Percentiles rank a stretch among this genome's conserved stretches.
These are phyloP conservation scores for Nematolebias whitei DNA, from an alignment of 2,113 vertebrate genomes.

Conservation along the genomic window DNA sequence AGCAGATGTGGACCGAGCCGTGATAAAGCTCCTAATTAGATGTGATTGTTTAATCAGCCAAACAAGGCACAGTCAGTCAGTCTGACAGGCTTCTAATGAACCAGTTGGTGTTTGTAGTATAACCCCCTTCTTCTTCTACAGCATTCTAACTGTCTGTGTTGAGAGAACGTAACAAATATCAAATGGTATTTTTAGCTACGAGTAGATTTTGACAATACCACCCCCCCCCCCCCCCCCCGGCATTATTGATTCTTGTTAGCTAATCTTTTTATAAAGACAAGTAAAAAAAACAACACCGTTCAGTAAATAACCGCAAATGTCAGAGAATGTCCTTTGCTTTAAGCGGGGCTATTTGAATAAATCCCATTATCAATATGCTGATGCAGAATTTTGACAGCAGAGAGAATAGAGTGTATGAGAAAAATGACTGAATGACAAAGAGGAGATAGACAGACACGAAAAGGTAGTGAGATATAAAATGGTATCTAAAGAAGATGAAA, in stretches of 20 bases:
- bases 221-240: no score
- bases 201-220: background rate
- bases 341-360: conserved; percentile 68
- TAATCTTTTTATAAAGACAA: conserved; percentile 15
- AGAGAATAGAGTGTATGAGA: background rate
- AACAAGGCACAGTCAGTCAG: conserved; percentile 51
- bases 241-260: no score
- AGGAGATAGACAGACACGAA: conserved; percentile 38
- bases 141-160: background rate
- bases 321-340: conserved; percentile 58
- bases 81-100: conserved; percentile 52
- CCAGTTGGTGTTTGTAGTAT: conserved; percentile 50
- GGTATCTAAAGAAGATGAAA: conserved; percentile 57
- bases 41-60: conserved; percentile 60
- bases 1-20: conserved; percentile 39
- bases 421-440: conserved; percentile 60
- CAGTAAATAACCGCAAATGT: conserved; percentile 44
- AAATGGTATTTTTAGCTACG: no score
- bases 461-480: conserved; percentile 55
- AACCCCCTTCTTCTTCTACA: background rate
- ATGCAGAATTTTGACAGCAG: conserved; percentile 65
- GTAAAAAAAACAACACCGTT: conserved; percentile 40
- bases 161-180: no score
- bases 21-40: conserved; percentile 51
- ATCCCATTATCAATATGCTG: conserved; percentile 75